Conservation (phyloP, 2,113 vertebrate species). For the Piprites chloris region DNA sequence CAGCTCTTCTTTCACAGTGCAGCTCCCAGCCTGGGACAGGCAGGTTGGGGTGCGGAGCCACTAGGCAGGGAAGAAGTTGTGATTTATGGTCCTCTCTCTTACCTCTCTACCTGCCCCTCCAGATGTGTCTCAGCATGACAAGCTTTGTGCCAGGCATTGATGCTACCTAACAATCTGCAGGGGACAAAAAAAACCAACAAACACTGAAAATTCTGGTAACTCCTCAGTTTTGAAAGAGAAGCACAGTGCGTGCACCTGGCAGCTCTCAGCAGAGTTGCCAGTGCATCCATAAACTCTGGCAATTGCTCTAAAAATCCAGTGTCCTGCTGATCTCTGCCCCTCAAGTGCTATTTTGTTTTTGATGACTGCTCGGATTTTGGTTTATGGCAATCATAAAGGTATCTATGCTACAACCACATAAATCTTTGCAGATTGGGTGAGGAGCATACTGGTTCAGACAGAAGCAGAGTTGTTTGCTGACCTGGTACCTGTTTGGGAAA, state of each 20-base stretch:
- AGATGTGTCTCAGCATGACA: background rate
- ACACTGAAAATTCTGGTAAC: background rate
- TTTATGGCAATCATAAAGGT: background rate
- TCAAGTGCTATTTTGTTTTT: background rate
- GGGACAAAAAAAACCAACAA: too few species aligned
- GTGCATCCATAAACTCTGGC: background rate
- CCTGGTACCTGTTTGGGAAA: background rate
- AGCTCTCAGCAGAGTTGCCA: background rate
- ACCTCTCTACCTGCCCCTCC: background rate
- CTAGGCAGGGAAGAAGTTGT: background rate
- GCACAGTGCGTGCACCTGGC: fast-evolving
- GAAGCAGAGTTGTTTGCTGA: background rate
- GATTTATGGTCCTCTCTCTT: background rate
- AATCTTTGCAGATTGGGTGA: fast-evolving
- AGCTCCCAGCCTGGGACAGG: background rate
- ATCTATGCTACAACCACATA: fast-evolving
- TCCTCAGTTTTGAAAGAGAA: background rate
- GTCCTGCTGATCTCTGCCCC: background rate
- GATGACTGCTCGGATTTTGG: background rate
- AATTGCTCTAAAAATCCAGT: background rate
- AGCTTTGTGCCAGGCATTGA: background rate
- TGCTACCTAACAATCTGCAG: background rate
- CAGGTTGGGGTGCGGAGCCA: background rate
- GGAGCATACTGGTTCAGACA: background rate
- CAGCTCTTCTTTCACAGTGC: background rate